Percentiles rank a stretch among this genome's conserved stretches.
Evolutionary conservation across 2,888 invertebrate genomes (phyloP).

Genomic region (Acanthosoma haemorrhoidale): DNA sequence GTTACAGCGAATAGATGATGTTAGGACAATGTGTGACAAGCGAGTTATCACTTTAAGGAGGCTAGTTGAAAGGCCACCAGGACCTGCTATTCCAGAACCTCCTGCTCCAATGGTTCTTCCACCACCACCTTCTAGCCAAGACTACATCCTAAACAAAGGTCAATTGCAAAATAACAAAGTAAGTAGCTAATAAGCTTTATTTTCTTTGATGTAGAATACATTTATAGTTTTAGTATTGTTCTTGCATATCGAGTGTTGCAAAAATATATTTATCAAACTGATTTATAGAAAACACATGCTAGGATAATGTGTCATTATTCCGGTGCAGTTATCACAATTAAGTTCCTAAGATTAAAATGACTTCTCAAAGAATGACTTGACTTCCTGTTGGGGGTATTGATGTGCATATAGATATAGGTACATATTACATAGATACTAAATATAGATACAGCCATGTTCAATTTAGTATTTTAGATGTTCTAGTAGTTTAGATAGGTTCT

Average conservation of each 20-base stretch:
- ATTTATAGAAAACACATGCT: neutral
- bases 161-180: slow-evolving; percentile 17
- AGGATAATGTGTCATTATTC: neutral
- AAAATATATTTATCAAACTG: too few species aligned
- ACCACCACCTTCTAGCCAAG: slow-evolving; percentile 1
- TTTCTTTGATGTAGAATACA: neutral
- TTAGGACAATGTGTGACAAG: slow-evolving; percentile 87
- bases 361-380: too few species aligned
- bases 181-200: neutral
- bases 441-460: too few species aligned
- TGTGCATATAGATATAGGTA: too few species aligned
- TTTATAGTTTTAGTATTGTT: too few species aligned
- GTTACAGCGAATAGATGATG: slow-evolving; percentile 87
- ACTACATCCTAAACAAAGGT: neutral
- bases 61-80: slow-evolving; percentile 63
- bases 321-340: neutral
- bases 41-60: slow-evolving; percentile 66
- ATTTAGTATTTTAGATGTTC: too few species aligned
- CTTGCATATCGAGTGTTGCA: too few species aligned
- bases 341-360: too few species aligned
- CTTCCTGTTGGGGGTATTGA: too few species aligned
- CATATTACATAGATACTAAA: too few species aligned
- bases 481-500: too few species aligned
- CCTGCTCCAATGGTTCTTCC: slow-evolving; percentile 40
- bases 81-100: slow-evolving; percentile 72